Conservation (phyloP, 2,113 vertebrate genomes). For the Actenoides hombroni region DNA sequence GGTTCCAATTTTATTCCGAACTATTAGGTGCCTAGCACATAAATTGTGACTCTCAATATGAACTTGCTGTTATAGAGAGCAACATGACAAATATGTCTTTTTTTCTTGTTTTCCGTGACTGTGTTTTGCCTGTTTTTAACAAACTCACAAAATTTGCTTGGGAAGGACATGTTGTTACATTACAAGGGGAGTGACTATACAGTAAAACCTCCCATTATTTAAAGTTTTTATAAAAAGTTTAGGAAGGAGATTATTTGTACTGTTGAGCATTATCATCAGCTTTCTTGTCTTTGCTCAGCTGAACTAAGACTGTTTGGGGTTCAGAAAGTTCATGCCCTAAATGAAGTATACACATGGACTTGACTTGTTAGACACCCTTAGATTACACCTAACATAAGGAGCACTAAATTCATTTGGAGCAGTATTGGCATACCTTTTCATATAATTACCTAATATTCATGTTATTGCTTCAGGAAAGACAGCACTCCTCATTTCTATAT, state of each 20-base stretch:
- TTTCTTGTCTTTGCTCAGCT: neutral
- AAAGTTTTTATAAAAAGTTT: neutral
- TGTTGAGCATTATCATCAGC: neutral
- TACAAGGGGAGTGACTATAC: neutral
- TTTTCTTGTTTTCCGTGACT: neutral
- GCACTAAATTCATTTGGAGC: neutral
- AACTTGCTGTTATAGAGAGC: neutral
- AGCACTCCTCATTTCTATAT: neutral
- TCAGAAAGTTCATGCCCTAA: accelerated
- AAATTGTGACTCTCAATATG: neutral
- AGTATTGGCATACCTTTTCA: neutral
- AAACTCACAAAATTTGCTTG: neutral
- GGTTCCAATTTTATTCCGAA: neutral
- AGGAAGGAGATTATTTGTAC: neutral
- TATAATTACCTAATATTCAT: neutral
- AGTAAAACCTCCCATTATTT: neutral
- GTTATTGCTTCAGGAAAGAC: neutral
- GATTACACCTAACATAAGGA: neutral
- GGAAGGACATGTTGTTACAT: neutral
- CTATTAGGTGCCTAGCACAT: neutral
- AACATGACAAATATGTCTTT: neutral
- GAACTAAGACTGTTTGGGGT: neutral
- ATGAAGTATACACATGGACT: neutral
- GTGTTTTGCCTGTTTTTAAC: neutral
- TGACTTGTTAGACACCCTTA: neutral